A percentile compares a stretch with the other conserved stretches of the same genome.
Conservation (phyloP, 2,797 vertebrate genomes). For the Galago senegalensis region DNA sequence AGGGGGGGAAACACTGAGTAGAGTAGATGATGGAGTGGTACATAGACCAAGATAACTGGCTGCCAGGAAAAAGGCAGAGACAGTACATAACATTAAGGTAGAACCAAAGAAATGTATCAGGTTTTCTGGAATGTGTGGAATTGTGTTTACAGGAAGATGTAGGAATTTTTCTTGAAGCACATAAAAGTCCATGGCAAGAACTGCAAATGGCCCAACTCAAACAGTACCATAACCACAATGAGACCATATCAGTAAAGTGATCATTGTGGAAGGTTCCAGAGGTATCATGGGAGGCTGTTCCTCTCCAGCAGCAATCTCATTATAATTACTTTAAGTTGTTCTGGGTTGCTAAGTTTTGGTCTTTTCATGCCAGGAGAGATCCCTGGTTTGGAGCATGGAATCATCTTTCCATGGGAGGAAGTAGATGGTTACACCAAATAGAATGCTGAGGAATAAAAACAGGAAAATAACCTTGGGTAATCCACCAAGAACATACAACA, state of each 20-base stretch:
- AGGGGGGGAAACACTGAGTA: neutral
- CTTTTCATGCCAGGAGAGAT: neutral
- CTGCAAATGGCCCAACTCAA: neutral
- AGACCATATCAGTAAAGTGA: neutral
- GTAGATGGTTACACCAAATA: neutral
- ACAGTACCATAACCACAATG: neutral
- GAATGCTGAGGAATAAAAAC: neutral
- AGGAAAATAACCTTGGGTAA: neutral
- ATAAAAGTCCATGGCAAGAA: neutral
- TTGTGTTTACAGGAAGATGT: neutral
- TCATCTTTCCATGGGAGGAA: neutral
- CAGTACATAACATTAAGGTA: neutral
- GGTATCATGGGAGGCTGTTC: neutral
- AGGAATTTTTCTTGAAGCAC: neutral
- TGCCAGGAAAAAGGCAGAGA: constrained; percentile 46
- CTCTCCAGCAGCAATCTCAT: fast-evolving
- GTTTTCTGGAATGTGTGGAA: neutral
- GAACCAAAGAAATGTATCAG: neutral
- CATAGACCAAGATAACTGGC: constrained; percentile 34
- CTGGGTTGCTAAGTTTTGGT: neutral
- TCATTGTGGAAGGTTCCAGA: neutral
- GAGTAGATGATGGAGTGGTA: neutral
- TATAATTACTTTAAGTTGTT: neutral
- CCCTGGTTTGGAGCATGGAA: neutral
- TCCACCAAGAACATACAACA: fast-evolving